Evolutionary conservation across 2,888 invertebrate species (phyloP).

Genomic region (Drosophila borborema): DNA sequence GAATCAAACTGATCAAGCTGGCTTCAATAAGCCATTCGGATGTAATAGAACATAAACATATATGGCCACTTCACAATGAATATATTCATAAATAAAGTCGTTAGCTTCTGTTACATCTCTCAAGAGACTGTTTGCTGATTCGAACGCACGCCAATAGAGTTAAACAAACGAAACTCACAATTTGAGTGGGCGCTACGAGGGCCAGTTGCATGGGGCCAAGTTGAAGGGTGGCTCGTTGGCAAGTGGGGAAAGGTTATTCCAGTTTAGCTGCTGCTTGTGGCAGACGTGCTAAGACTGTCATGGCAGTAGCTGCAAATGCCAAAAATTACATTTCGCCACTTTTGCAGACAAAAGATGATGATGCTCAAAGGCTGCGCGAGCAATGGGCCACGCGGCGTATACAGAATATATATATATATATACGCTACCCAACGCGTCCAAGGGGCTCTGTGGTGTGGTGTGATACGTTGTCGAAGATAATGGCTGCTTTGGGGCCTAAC

Average conservation of each 20-base stretch:
- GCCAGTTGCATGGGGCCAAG: constrained; percentile 11
- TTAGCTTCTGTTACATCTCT: constrained; percentile 54
- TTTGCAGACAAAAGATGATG: constrained; percentile 69
- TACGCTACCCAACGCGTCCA: too few species aligned
- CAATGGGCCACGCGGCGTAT: constrained; percentile 50
- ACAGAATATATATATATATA: constrained; percentile 60
- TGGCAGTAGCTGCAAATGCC: constrained; percentile 66
- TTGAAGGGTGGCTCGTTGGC: constrained; percentile 12
- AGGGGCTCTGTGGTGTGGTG: constrained; percentile 40
- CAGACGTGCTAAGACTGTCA: constrained; percentile 44
- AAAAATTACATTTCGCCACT: constrained; percentile 81
- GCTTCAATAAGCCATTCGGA: constrained; percentile 22
- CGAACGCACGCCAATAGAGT: constrained; percentile 38
- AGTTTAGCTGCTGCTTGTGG: constrained; percentile 20
- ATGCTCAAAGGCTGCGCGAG: constrained; percentile 46
- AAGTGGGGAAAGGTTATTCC: constrained; percentile 17
- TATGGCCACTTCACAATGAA: constrained; percentile 30
- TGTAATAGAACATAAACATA: constrained; percentile 23
- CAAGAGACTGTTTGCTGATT: constrained; percentile 50
- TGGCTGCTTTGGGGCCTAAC: constrained; percentile 71
- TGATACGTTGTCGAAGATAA: constrained; percentile 75
- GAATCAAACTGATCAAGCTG: constrained; percentile 1
- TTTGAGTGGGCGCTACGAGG: constrained; percentile 28
- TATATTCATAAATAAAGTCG: constrained; percentile 58
- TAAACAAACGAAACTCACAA: constrained; percentile 31